A percentile compares a stretch with the other conserved stretches of the same genome.
Evolutionary conservation across 2,113 vertebrate species (phyloP).

Genomic region (Laterallus jamaicensis): DNA sequence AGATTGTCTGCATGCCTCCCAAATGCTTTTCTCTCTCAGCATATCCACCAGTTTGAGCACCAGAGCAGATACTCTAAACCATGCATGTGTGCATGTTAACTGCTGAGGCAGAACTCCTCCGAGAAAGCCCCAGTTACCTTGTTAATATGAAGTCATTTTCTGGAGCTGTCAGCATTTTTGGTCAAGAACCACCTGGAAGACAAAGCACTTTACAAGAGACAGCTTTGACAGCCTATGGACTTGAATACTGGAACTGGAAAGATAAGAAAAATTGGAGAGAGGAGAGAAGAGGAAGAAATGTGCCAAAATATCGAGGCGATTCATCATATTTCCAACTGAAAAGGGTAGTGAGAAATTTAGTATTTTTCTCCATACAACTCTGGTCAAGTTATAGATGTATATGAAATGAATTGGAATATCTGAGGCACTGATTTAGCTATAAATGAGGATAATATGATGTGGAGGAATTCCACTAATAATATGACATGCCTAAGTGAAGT

Average conservation of each 20-base stretch:
- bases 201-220: conserved; percentile 2
- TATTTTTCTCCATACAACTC: background rate
- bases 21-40: background rate
- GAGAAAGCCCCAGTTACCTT: background rate
- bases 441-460: background rate
- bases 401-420: background rate
- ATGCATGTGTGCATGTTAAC: background rate
- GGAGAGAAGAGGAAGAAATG: background rate
- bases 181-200: conserved; percentile 35
- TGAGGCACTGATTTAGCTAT: background rate
- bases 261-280: background rate
- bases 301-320: background rate
- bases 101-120: conserved; percentile 29
- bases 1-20: conserved; percentile 15
- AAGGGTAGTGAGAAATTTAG: background rate
- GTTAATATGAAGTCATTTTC: conserved; percentile 31
- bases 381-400: background rate
- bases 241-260: background rate
- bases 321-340: background rate
- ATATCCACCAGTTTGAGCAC: background rate
- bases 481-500: background rate
- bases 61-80: background rate
- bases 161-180: conserved; percentile 33
- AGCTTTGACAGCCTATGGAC: background rate
- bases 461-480: background rate